Base-by-base conservation (phyloP, 2,113 vertebrate species). In the Mionectes macconnelli region DNA sequence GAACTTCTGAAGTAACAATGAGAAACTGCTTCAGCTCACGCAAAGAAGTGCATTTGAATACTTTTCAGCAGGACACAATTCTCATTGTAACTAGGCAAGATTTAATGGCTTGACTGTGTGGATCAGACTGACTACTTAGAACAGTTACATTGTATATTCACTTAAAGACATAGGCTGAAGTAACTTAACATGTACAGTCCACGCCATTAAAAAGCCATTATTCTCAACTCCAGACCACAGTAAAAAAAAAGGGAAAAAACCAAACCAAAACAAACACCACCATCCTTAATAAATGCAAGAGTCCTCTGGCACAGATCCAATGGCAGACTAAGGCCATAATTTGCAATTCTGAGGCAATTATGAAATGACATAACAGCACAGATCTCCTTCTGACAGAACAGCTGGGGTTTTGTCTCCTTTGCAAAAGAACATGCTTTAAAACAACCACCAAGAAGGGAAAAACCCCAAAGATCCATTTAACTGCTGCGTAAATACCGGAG, bases 291-390 rank as follows among this genome's bases (percentile, higher is more conserved):
- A 90, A 35, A 94, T 39, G 90, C 87, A 85, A 55, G 39, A 93
- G 87, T 33, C 63, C 78, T 39, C 57, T 94, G 95, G 91, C 87
- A 83, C 27, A 35, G 63, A 50, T 59, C 63, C 82, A 90, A 72
- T 0, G 2, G 11, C 59, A 85, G 70, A 69, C 72, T 66, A 79
- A 87, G 47, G 70, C 90, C 56, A n/a, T 57, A 74, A 93, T 85
- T 89, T 81, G 89, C 92, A 91, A 96, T 90, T 94, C 87, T 50
- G 72, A 89, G 90, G 76, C 93, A 95, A 95, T 93, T 94, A 93
- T 73, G 57, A 88, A 90, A 88, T 96, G 85, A 88, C 92, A 92
- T 92, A 96, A 84, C 87, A 85, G 93, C 85, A 42, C 91, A 78
- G 73, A 82, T 56, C 66, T 79, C 87, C 88, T 89, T 67, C 78